Evolutionary conservation across 2,113 vertebrate species (phyloP).

Genomic region (Corvus cornix): DNA sequence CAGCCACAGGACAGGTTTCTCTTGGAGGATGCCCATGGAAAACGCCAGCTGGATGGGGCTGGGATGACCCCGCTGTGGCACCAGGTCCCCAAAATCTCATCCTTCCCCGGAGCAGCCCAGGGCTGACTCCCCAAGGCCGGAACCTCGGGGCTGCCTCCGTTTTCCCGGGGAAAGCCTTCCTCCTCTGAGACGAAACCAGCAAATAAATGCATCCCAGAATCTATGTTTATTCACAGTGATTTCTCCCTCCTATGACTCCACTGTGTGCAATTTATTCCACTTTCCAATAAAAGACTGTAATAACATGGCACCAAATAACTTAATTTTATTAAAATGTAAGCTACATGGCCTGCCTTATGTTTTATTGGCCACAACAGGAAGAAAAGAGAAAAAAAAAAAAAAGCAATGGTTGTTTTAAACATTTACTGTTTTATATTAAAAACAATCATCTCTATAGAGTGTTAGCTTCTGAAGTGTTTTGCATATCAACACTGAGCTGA

Average conservation of each 20-base stretch:
- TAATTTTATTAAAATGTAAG: slow-evolving; percentile 71
- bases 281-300: slow-evolving; percentile 73
- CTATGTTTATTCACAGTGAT: slow-evolving; percentile 69
- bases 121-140: background rate
- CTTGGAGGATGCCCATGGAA: background rate
- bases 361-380: slow-evolving; percentile 38
- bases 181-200: slow-evolving; percentile 42
- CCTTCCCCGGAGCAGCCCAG: background rate
- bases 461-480: slow-evolving; percentile 54
- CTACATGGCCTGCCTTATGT: slow-evolving; percentile 4
- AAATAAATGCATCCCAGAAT: slow-evolving; percentile 67
- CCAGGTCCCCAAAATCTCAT: background rate
- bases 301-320: slow-evolving; percentile 64
- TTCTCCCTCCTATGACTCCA: slow-evolving; percentile 65
- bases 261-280: slow-evolving; percentile 76
- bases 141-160: rapidly evolving
- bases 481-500: background rate
- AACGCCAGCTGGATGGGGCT: background rate
- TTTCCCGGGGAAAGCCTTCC: background rate
- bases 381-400: background rate
- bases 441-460: slow-evolving; percentile 26
- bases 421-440: slow-evolving; percentile 59
- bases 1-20: background rate
- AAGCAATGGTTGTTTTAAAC: slow-evolving; percentile 31
- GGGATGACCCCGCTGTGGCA: background rate